Base-by-base conservation (phyloP, 2,888 invertebrate genomes). In the Catocala nupta region DNA sequence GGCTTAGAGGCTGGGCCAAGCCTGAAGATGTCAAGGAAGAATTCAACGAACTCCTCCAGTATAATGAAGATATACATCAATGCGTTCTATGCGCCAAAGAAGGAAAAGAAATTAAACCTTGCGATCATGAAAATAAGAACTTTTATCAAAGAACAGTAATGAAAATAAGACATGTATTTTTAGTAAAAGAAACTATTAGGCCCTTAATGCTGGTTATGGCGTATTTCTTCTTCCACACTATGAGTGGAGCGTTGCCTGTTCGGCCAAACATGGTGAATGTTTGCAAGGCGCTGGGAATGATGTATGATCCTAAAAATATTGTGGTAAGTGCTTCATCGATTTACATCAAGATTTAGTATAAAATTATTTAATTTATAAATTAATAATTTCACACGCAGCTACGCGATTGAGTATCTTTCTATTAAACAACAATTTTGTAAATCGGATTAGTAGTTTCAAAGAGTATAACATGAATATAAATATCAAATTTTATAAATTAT, bases 191-290 rank as follows among this genome's bases (percentile, higher is more conserved):
- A 65, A 95, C 95, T 0, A 78, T 94, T 76, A 90, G 94, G 55
- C 95, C 95, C 0, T 93, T 95, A 42, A 71, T 79, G 6, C 70
- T 95, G 11, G 95, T 95, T 1, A 88, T 95, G 78, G 90, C 92
- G 0, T 95, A 95, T 78, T 95, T 95, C 84, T 85, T 95, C 43
- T 94, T 95, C 61, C 87, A 93, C 47, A 92, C 94, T 6, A 91
- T 95, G 82, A 93, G 95, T 56, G 95, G 95, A 0, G 71, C 94
- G 5, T 68, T 87, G 9, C 89, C 95, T 0, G 87, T 95, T n/a
- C 88, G 93, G 59, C 95, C 95, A 0, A 95, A 95, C 73, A 92
- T 95, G 90, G 93, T 95, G 8, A 95, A 95, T 58, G 81, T 95
- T 11, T 95, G 95, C 73, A 92, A 90, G 65, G 84, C 94, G 68